phyloP scores from a whole-genome alignment of 2,797 vertebrate species.

The Labeo calbasu region DNA sequence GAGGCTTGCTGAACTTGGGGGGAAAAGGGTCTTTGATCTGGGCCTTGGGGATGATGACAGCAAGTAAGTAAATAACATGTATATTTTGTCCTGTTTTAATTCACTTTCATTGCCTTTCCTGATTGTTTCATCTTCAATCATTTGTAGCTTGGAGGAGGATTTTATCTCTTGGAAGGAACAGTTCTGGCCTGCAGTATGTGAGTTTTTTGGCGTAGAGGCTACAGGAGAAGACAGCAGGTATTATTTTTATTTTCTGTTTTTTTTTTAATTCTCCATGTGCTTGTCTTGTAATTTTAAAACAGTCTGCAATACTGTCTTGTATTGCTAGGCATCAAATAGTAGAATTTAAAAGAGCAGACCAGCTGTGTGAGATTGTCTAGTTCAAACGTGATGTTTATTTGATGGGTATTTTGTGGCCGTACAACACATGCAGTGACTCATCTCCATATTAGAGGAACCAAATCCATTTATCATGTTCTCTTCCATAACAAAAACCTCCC shows the following conservation, averaged over 20 bases:
- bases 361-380: slow-evolving; percentile 13
- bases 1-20: slow-evolving; percentile 82
- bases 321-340: background rate
- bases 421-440: slow-evolving; percentile 20
- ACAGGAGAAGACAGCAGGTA: slow-evolving; percentile 87
- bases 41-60: slow-evolving; percentile 84
- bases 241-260: background rate
- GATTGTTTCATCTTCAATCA: background rate
- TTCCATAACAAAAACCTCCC: slow-evolving; percentile 26
- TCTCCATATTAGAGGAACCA: slow-evolving; percentile 42
- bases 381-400: slow-evolving; percentile 29
- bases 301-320: background rate
- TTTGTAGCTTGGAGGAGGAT: slow-evolving; percentile 83
- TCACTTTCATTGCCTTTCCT: background rate
- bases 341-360: slow-evolving; percentile 5
- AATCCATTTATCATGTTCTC: slow-evolving; percentile 43
- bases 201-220: slow-evolving; percentile 85
- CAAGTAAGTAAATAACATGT: slow-evolving; percentile 77
- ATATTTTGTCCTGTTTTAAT: background rate
- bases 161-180: slow-evolving; percentile 89
- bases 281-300: background rate
- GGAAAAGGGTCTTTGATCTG: slow-evolving; percentile 82
- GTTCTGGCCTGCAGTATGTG: slow-evolving; percentile 87
- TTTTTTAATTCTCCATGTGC: background rate
- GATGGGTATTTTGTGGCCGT: slow-evolving; percentile 15